Conservation (phyloP, 2,113 vertebrate genomes). For the Calidris pugnax region DNA sequence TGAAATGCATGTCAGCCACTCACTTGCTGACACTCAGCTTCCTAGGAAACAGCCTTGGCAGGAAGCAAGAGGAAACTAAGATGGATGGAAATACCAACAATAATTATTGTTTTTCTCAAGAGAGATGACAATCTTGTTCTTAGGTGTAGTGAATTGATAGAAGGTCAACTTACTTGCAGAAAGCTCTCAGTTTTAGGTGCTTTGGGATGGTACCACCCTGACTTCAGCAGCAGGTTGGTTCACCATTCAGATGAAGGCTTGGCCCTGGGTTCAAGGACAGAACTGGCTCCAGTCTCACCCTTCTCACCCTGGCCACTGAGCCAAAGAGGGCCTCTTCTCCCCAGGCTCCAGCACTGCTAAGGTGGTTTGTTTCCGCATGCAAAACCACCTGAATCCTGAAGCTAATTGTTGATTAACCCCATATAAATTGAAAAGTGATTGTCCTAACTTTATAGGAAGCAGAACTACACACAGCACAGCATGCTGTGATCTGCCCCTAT, state of each 20-base stretch:
- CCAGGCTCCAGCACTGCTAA: not conserved
- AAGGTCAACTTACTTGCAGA: not conserved
- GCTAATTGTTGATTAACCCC: not conserved
- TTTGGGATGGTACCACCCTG: not conserved
- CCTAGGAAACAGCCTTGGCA: not conserved
- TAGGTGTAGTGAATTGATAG: not conserved
- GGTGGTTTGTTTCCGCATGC: not conserved
- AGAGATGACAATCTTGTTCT: not conserved
- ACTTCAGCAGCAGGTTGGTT: not conserved
- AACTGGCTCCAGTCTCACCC: not conserved
- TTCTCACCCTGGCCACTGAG: not conserved
- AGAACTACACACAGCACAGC: not conserved
- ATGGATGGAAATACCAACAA: not conserved
- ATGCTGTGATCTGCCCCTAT: not conserved
- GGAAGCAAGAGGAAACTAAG: not conserved
- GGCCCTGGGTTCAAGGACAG: not conserved
- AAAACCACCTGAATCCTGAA: not conserved
- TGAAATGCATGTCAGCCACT: not conserved
- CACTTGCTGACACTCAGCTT: not conserved
- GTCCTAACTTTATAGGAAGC: not conserved
- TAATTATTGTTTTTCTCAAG: not conserved
- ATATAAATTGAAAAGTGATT: not conserved
- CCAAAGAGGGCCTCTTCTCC: not conserved
- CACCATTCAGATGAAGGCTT: fast-evolving
- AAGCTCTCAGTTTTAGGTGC: not conserved